Evolutionary conservation across 2,113 vertebrate genomes (phyloP).

Genomic region (Bostrychus sinensis): DNA sequence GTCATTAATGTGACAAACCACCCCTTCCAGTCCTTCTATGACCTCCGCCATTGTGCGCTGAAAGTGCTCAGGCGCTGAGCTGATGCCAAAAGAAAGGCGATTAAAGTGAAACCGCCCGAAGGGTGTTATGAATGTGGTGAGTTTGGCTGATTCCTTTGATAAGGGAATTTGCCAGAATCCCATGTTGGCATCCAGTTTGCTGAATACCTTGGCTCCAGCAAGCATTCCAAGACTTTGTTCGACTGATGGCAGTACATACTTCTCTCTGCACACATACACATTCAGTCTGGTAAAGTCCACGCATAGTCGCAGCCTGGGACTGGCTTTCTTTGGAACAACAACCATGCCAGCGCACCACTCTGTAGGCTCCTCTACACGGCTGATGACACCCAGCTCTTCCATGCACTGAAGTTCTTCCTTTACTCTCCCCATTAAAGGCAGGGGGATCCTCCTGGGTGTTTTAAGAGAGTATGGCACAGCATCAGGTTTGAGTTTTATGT

Average conservation of each 20-base stretch:
- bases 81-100: neutral
- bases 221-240: constrained; percentile 28
- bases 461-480: constrained; percentile 12
- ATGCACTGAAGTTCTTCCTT: too few species aligned
- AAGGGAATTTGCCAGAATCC: too few species aligned
- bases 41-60: constrained; percentile 30
- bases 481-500: constrained; percentile 11
- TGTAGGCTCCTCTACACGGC: too few species aligned
- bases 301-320: constrained; percentile 18
- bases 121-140: too few species aligned
- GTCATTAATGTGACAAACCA: constrained; percentile 39
- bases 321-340: too few species aligned
- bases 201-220: constrained; percentile 7
- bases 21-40: neutral
- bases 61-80: constrained; percentile 34
- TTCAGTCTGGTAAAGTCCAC: constrained; percentile 40
- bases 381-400: too few species aligned
- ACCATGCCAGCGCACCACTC: constrained; percentile 33
- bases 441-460: constrained; percentile 7
- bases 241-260: too few species aligned
- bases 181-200: too few species aligned
- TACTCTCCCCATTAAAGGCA: constrained; percentile 14
- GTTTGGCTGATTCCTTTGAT: too few species aligned
- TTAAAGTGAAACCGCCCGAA: constrained; percentile 14
- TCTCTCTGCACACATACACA: too few species aligned